Conservation (phyloP, 2,888 invertebrate species). For the Antheraea yamamai region DNA sequence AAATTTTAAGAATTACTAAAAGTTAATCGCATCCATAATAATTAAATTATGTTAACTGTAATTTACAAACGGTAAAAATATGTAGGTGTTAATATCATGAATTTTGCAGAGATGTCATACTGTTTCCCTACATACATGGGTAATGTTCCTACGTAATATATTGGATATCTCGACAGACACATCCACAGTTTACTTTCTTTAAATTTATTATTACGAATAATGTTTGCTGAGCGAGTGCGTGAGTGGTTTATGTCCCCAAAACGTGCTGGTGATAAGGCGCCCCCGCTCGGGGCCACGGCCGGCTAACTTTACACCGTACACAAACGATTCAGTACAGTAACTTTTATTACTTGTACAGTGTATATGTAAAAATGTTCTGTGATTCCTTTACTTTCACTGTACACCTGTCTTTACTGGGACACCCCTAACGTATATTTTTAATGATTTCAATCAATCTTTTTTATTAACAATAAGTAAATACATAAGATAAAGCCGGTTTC, state of each 20-base stretch:
- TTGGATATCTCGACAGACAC: slow-evolving; percentile 3
- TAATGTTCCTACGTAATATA: not conserved
- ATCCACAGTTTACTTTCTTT: slow-evolving; percentile 38
- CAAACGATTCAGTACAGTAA: slow-evolving; percentile 1
- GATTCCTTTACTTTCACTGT: not conserved
- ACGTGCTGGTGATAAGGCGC: slow-evolving; percentile 41
- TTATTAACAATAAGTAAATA: too few relatives aligned
- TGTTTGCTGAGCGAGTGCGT: slow-evolving; percentile 53
- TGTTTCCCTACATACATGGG: not conserved
- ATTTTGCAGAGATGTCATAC: not conserved
- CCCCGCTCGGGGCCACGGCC: slow-evolving; percentile 18
- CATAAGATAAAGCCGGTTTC: too few relatives aligned
- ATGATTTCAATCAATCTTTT: too few relatives aligned
- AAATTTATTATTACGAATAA: slow-evolving; percentile 55
- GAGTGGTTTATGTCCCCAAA: slow-evolving; percentile 61
- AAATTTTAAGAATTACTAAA: too few relatives aligned
- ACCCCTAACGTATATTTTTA: too few relatives aligned
- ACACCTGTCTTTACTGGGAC: too few relatives aligned
- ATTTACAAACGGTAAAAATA: not conserved
- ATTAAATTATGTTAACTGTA: slow-evolving; percentile 12
- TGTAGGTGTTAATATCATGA: not conserved
- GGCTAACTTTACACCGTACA: not conserved
- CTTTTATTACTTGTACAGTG: not conserved
- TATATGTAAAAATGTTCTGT: not conserved
- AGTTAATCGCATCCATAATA: too few relatives aligned